phyloP scores from a whole-genome alignment of 2,888 invertebrate genomes.

The Leuctra nigra region DNA sequence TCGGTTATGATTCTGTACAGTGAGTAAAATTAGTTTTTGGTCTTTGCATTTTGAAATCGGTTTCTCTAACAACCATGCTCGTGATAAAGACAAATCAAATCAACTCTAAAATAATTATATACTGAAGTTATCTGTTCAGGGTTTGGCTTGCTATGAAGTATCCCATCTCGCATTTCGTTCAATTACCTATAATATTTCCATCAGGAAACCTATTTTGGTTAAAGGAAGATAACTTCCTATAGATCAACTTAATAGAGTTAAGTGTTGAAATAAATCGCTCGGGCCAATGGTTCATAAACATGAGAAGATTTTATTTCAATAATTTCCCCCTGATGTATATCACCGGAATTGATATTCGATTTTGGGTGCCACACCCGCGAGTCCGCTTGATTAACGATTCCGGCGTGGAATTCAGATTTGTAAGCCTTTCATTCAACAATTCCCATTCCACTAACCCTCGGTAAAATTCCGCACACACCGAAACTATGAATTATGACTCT shows the following conservation, averaged over 20 bases:
- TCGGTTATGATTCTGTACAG: no score
- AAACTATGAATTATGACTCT: conserved; percentile 17
- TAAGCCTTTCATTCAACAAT: conserved; percentile 12
- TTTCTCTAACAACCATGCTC: no score
- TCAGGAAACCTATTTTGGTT: no score
- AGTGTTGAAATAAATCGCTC: background rate
- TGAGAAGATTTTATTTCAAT: conserved; percentile 9
- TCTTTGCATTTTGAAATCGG: no score
- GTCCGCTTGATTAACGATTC: conserved; percentile 12
- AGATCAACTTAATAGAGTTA: conserved; percentile 4
- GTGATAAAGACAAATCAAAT: no score
- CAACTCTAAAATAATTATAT: no score
- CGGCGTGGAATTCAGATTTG: conserved; percentile 19
- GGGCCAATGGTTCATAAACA: conserved; percentile 1
- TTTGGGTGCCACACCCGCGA: conserved; percentile 15
- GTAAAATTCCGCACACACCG: conserved; percentile 2
- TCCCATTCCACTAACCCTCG: background rate
- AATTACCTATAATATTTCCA: no score
- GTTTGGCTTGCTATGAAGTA: no score
- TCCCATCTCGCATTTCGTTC: no score
- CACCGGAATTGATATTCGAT: conserved; percentile 14
- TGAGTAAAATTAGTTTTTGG: no score
- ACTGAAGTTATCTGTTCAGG: no score
- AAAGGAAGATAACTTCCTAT: no score
- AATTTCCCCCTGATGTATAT: conserved; percentile 9